Evolutionary conservation across 2,113 vertebrate genomes (phyloP).

Genomic region (Gopherus flavomarginatus): DNA sequence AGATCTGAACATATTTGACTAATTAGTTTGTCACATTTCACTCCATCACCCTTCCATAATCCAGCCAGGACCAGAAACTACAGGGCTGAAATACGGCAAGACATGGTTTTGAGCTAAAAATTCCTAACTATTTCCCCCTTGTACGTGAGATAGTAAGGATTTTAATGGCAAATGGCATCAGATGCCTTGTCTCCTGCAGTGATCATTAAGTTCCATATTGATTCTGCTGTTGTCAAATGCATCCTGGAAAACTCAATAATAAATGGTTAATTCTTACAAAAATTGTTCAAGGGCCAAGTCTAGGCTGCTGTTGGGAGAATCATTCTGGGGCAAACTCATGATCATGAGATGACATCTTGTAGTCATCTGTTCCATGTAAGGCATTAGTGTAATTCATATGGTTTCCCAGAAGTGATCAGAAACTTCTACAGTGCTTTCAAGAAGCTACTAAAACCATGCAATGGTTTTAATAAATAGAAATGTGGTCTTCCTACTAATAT

Average conservation of each 20-base stretch:
- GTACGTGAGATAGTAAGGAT: neutral
- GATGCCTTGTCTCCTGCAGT: neutral
- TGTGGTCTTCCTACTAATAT: neutral
- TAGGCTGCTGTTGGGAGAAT: neutral
- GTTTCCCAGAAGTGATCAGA: slow-evolving; percentile 13
- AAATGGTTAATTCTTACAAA: neutral
- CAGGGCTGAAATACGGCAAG: neutral
- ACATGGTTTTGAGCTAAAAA: neutral
- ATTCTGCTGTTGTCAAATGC: neutral
- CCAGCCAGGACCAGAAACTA: neutral
- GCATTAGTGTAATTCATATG: neutral
- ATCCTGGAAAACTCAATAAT: neutral
- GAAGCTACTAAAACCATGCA: slow-evolving; percentile 1
- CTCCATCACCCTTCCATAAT: neutral
- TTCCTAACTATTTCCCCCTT: neutral
- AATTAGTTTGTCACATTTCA: neutral
- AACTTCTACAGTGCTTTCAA: slow-evolving; percentile 7
- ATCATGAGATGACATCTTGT: neutral
- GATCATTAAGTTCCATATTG: neutral
- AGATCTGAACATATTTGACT: neutral
- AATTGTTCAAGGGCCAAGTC: neutral
- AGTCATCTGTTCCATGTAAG: neutral
- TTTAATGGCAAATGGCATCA: neutral
- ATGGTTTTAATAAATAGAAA: slow-evolving; percentile 13
- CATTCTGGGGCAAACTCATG: neutral